phyloP scores from a whole-genome alignment of 2,113 vertebrate species.

The Pelobates fuscus region DNA sequence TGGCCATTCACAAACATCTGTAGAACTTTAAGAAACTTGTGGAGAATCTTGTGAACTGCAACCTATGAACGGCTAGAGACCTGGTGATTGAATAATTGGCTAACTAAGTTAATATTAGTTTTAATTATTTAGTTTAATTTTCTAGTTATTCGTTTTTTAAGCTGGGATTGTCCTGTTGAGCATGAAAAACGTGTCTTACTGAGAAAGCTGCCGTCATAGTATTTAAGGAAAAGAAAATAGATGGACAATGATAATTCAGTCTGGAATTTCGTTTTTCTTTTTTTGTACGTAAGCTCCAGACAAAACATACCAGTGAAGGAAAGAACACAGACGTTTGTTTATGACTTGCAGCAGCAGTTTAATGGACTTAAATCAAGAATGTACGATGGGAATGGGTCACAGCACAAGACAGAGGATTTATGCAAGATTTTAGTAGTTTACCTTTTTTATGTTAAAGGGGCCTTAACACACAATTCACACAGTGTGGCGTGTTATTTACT shows the following conservation, averaged over 20 bases:
- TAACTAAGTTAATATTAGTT: too few relatives aligned
- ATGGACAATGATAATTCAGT: slow-evolving; percentile 68
- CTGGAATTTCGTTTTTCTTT: too few relatives aligned
- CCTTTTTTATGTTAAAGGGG: neutral
- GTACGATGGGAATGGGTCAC: neutral
- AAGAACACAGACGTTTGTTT: slow-evolving; percentile 60
- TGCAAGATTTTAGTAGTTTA: neutral
- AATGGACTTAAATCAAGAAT: slow-evolving; percentile 53
- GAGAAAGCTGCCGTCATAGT: slow-evolving; percentile 63
- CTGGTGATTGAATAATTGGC: too few relatives aligned
- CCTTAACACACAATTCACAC: too few relatives aligned
- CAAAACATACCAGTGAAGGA: slow-evolving; percentile 57
- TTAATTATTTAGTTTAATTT: too few relatives aligned
- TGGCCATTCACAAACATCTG: too few relatives aligned
- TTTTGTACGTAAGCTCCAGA: slow-evolving; percentile 65
- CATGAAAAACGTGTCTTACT: slow-evolving; percentile 65
- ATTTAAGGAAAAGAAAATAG: slow-evolving; percentile 54
- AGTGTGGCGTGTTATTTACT: too few relatives aligned
- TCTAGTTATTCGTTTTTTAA: neutral
- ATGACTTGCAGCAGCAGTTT: slow-evolving; percentile 59
- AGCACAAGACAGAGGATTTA: neutral
- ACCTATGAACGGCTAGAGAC: too few relatives aligned
- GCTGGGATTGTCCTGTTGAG: slow-evolving; percentile 15
- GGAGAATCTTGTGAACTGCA: too few relatives aligned
- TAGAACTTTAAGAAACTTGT: too few relatives aligned